phyloP scores from a whole-genome alignment of 1,140 invertebrate species.

The Heterodera carotae region DNA sequence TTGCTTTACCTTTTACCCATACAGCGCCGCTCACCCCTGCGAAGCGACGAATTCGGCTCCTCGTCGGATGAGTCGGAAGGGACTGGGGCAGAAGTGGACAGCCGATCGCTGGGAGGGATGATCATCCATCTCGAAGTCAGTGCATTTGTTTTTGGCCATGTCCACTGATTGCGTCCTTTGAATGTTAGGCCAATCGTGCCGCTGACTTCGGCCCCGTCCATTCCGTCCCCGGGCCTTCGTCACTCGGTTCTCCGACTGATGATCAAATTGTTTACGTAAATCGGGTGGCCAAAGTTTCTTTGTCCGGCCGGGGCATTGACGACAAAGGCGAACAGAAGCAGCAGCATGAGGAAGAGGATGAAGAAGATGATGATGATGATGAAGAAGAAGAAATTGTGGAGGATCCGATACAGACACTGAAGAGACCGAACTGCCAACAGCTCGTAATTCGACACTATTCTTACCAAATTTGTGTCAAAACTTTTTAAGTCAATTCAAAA shows the following conservation, averaged over 20 bases:
- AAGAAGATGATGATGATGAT: no score
- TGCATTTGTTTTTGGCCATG: background rate
- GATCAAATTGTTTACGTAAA: constrained; percentile 20
- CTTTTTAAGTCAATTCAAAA: background rate
- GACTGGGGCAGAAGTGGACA: background rate
- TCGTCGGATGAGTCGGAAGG: constrained; percentile 67
- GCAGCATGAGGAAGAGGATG: constrained; percentile 47
- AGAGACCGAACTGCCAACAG: constrained; percentile 1
- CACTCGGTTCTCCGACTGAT: background rate
- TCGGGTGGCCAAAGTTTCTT: background rate
- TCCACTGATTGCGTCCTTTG: no score
- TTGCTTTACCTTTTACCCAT: constrained; percentile 53
- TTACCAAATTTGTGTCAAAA: background rate
- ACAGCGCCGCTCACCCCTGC: constrained; percentile 77
- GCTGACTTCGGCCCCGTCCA: constrained; percentile 29
- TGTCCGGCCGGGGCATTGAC: background rate
- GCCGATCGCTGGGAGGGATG: constrained; percentile 78
- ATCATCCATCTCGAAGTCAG: constrained; percentile 57
- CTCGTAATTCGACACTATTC: constrained; percentile 4
- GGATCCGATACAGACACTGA: constrained; percentile 17
- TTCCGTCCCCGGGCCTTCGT: constrained; percentile 34
- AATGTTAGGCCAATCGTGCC: background rate
- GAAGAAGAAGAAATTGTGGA: constrained; percentile 40
- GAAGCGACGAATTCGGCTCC: constrained; percentile 82
- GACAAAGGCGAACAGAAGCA: constrained; percentile 31